Conservation (phyloP, 1,140 invertebrate genomes). For the Neoseiulus cucumeris region DNA sequence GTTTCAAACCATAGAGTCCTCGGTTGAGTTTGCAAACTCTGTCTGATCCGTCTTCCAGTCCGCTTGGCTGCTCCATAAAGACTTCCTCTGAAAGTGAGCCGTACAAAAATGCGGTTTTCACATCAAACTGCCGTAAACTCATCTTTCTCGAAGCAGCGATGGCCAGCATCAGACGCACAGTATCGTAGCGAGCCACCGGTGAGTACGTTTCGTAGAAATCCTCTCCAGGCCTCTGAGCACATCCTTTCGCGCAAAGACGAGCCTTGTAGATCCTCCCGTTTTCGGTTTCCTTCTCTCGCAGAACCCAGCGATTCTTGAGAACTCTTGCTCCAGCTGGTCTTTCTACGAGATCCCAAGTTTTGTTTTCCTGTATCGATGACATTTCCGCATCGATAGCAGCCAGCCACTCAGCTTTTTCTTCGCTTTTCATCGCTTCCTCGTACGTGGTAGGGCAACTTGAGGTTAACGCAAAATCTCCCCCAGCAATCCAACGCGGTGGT, state of each 20-base stretch:
- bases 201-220: conserved; percentile 25
- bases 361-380: neutral
- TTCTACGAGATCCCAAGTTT: neutral
- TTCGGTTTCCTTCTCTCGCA: neutral
- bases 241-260: neutral
- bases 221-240: neutral
- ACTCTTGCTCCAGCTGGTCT: neutral
- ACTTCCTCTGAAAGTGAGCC: conserved; percentile 17
- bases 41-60: neutral
- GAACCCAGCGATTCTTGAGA: neutral
- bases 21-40: conserved; percentile 6
- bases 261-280: neutral
- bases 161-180: conserved; percentile 16
- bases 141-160: conserved; percentile 14
- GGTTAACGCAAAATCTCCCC: too few species aligned
- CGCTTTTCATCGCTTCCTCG: too few species aligned
- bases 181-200: conserved; percentile 24
- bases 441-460: too few species aligned
- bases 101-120: conserved; percentile 21
- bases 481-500: too few species aligned
- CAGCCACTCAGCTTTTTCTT: too few species aligned
- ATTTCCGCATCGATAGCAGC: neutral
- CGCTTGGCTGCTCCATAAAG: conserved; percentile 19
- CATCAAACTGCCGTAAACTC: conserved; percentile 18
- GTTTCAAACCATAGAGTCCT: conserved; percentile 12